Evolutionary conservation across 2,113 vertebrate species (phyloP).

Genomic region (Campylomormyrus tamandua): DNA sequence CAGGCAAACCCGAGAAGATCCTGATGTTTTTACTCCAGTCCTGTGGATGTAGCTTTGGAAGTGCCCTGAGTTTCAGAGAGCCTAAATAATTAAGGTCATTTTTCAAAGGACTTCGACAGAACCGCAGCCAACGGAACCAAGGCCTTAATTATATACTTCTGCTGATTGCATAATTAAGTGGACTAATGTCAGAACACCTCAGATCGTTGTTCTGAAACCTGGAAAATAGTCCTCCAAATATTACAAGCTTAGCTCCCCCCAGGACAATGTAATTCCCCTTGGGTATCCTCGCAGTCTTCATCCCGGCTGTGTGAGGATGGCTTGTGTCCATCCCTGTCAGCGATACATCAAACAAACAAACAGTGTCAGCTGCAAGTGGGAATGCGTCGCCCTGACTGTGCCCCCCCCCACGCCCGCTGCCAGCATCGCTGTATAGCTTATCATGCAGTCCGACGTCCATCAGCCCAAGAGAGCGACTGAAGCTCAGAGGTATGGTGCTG

Average conservation of each 20-base stretch:
- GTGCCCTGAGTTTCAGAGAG: not conserved
- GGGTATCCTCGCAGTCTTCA: not conserved
- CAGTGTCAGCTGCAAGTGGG: not conserved
- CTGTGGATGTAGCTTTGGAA: not conserved
- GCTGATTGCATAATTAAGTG: conserved; percentile 11
- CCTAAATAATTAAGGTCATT: not conserved
- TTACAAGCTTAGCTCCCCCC: not conserved
- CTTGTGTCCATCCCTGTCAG: not conserved
- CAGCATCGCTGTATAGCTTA: not conserved
- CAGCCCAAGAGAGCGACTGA: not conserved
- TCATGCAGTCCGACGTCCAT: not conserved
- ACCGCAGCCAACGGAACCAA: not conserved
- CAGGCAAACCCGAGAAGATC: not conserved
- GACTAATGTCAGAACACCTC: not conserved
- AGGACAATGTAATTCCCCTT: not conserved
- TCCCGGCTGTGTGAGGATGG: not conserved
- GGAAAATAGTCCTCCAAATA: not conserved
- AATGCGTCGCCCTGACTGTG: not conserved
- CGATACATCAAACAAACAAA: not conserved
- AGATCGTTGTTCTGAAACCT: not conserved
- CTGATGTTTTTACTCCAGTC: not conserved
- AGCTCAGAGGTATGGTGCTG: not conserved
- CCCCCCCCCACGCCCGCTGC: not conserved
- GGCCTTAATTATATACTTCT: not conserved
- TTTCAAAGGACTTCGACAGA: not conserved